A percentile compares a stretch with the other conserved stretches of the same genome.
Conservation (phyloP, 2,888 invertebrate genomes). For the Scaptomyza reducta region DNA sequence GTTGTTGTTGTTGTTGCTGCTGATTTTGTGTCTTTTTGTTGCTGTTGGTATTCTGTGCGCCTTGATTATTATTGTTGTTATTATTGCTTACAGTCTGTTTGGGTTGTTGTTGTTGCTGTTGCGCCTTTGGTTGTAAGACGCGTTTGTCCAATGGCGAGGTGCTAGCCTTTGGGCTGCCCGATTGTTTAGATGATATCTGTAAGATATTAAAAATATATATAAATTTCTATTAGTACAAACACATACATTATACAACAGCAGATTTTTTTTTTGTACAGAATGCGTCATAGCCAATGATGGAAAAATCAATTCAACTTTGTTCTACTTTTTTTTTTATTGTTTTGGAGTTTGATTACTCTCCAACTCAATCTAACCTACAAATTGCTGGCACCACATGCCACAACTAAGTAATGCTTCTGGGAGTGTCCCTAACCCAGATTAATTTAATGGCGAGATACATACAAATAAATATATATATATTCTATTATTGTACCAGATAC, state of each 20-base stretch:
- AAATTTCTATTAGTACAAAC: not conserved
- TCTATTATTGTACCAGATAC: not conserved
- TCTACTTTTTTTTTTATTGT: not conserved
- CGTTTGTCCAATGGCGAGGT: slow-evolving; percentile 87
- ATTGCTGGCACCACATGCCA: slow-evolving; percentile 8
- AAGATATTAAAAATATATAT: slow-evolving; percentile 34
- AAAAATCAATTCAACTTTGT: slow-evolving; percentile 62
- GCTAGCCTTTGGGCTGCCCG: slow-evolving; percentile 83
- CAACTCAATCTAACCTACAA: slow-evolving; percentile 40
- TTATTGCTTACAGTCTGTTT: slow-evolving; percentile 61
- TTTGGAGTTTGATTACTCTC: slow-evolving; percentile 11
- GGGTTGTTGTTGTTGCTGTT: slow-evolving; percentile 56
- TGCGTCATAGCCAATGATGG: slow-evolving; percentile 12
- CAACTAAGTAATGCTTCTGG: slow-evolving; percentile 28
- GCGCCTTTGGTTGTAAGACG: slow-evolving; percentile 88
- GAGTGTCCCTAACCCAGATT: slow-evolving; percentile 75
- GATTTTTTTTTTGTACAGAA: slow-evolving; percentile 1
- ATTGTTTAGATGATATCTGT: slow-evolving; percentile 84
- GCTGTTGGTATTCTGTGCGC: slow-evolving; percentile 58
- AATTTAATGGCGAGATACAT: slow-evolving; percentile 25
- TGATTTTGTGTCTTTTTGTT: slow-evolving; percentile 68
- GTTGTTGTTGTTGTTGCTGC: slow-evolving; percentile 40
- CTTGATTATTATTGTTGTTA: slow-evolving; percentile 61
- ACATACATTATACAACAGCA: not conserved
- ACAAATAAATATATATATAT: not conserved